Percentiles rank a stretch among this genome's conserved stretches.
These are phyloP conservation scores for Nomia melanderi DNA, from an alignment of 1,140 invertebrate species.

Conservation along the genomic window DNA sequence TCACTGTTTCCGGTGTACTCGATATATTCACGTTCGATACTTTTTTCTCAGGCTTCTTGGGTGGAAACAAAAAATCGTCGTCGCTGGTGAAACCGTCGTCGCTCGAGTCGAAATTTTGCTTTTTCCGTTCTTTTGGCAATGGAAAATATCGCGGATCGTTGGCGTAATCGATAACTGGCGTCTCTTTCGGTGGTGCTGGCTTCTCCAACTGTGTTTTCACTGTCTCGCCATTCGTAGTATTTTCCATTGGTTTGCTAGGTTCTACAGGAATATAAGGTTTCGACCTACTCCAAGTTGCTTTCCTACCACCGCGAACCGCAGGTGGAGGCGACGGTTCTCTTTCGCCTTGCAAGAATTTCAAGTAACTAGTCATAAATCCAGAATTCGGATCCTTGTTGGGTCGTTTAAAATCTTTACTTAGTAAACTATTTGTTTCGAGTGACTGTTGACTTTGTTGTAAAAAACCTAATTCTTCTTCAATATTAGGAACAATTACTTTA, in stretches of 20 bases:
- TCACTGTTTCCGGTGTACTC: slow-evolving; percentile 66
- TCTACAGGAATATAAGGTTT: slow-evolving; percentile 74
- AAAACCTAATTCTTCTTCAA: slow-evolving; percentile 91
- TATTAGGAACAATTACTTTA: slow-evolving; percentile 91
- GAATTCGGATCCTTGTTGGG: slow-evolving; percentile 85
- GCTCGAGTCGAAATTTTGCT: slow-evolving; percentile 85
- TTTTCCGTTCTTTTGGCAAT: slow-evolving; percentile 87
- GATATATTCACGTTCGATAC: slow-evolving; percentile 69
- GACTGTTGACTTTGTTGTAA: slow-evolving; percentile 77
- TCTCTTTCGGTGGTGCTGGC: slow-evolving; percentile 66
- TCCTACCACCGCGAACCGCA: slow-evolving; percentile 83
- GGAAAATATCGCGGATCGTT: slow-evolving; percentile 88
- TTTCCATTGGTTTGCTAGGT: slow-evolving; percentile 59
- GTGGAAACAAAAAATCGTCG: slow-evolving; percentile 84
- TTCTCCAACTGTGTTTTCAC: slow-evolving; percentile 58
- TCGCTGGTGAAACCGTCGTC: slow-evolving; percentile 85
- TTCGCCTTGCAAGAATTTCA: slow-evolving; percentile 92
- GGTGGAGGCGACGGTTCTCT: slow-evolving; percentile 89
- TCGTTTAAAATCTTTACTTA: slow-evolving; percentile 77
- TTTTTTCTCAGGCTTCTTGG: slow-evolving; percentile 76
- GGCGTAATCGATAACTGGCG: slow-evolving; percentile 76
- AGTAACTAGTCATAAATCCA: slow-evolving; percentile 91
- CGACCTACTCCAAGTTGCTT: slow-evolving; percentile 84
- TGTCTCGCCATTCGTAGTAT: slow-evolving; percentile 55
- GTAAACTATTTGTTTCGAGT: slow-evolving; percentile 49